These are phyloP conservation scores for Umimayanthus kanabou DNA, from an alignment of 92 coral and sea anemone genomes.

Conservation along the genomic window DNA sequence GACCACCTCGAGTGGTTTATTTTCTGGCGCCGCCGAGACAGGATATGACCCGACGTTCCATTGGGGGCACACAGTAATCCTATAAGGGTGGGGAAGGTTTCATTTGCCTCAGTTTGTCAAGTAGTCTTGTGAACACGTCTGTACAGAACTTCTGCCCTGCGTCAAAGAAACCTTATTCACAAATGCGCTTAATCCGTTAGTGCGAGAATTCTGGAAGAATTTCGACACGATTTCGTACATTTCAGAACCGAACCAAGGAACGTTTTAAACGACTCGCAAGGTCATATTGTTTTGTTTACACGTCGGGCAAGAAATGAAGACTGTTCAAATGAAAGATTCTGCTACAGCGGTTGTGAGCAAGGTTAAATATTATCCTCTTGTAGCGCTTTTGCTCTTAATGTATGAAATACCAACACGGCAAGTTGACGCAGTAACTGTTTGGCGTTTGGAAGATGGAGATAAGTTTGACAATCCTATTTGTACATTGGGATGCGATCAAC, in stretches of 20 bases:
- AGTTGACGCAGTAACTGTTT: constrained; percentile 1
- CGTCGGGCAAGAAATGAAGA: background rate
- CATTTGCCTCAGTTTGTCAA: constrained; percentile 23
- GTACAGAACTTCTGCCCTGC: background rate
- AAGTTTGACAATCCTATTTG: constrained; percentile 31
- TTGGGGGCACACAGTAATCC: constrained; percentile 33
- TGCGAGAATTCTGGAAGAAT: background rate
- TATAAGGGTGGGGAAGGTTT: constrained; percentile 30
- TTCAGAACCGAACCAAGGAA: background rate
- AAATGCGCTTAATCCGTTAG: background rate
- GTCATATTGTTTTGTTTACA: background rate
- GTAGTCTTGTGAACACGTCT: constrained; percentile 24
- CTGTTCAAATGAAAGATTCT: background rate
- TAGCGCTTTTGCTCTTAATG: constrained; percentile 8
- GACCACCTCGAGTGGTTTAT: background rate
- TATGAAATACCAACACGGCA: background rate
- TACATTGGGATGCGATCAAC: background rate
- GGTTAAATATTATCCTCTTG: constrained; percentile 7
- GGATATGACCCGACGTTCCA: constrained; percentile 34
- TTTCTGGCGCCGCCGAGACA: constrained; percentile 26
- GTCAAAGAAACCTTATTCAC: background rate
- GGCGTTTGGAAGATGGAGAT: constrained; percentile 31
- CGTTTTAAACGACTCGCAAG: background rate
- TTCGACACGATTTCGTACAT: background rate
- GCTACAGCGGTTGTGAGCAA: background rate